Evolutionary conservation across 1,140 invertebrate genomes (phyloP), one percentile per base, ranked within the genome.

Genomic region (Trinorchestia longiramus): DNA sequence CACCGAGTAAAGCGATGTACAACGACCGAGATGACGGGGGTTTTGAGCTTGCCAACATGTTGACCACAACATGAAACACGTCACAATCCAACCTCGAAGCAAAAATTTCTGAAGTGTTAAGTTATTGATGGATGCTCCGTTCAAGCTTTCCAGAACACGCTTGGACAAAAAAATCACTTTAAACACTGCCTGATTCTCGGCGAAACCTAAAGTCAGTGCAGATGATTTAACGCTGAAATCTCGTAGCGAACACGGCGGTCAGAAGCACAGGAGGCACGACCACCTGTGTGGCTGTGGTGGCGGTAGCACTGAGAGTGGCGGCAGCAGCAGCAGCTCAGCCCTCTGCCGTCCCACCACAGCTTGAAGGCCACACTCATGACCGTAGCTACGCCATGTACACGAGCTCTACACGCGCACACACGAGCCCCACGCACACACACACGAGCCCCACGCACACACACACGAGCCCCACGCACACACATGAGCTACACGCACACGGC

Each of bases 1-100:
- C 88, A 11, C 88, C 41, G 4, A 90, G 43, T 90, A 90, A 43
- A 42, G 88, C 88, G 88, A 90, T 90, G 88, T 90, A 90, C 88
- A 90, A 90, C 88, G 88, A 90, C 43, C 88, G 88, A 41, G 88
- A 90, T 36, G 88, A 90, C 4, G 28, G 88, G 43, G 88, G 43
- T 42, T 90, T 28, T 90, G n/a, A 36, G 11, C 43, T 90, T 42
- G 8, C 43, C 43, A 90, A 90, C 88, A 90, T 90, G 3, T 42
- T 90, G 88, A 90, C 88, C 88, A 90, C 87, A 87, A 41, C 88
- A 90, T 90, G 41, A 42, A 90, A 90, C n/a, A 4, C 88, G 0
- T 19, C n/a, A 90, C 4, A 11, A 36, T 19, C 23, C 4, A 41
- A 15, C 6, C n/a, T 90, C 43, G 88, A 28, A 90, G 28, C n/a